Conservation (phyloP, 30 jellyfish, hydroid and myxozoan species). For the Turritopsis dohrnii region DNA sequence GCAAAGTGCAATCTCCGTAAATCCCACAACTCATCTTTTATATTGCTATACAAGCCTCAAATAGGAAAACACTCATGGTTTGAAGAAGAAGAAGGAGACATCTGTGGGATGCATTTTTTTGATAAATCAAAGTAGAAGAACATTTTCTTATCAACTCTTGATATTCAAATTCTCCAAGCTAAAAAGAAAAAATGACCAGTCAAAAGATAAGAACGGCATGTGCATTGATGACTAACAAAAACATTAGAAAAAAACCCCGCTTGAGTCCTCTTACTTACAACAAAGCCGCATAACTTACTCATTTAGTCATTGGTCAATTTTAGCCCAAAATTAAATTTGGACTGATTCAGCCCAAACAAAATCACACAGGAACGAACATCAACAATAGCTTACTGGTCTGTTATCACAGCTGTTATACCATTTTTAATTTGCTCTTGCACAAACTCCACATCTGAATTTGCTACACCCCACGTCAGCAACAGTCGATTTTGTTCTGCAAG, state of each 20-base stretch:
- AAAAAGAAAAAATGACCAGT: background rate
- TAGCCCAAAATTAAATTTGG: too few species aligned
- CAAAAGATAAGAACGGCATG: background rate
- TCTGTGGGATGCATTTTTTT: background rate
- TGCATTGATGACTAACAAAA: too few species aligned
- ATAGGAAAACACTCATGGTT: too few species aligned
- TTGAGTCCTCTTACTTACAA: too few species aligned
- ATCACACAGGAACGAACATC: background rate
- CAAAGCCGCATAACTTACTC: too few species aligned
- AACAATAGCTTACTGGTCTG: slow-evolving; percentile 32
- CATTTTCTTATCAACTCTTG: background rate
- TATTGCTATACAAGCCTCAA: too few species aligned
- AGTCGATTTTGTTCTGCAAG: slow-evolving; percentile 17
- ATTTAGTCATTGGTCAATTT: too few species aligned
- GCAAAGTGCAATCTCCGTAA: too few species aligned
- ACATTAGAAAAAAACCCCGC: too few species aligned
- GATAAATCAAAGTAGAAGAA: background rate
- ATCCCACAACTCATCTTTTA: too few species aligned
- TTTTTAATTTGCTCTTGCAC: slow-evolving; percentile 27
- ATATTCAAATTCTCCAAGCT: background rate
- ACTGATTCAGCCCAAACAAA: background rate
- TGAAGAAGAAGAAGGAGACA: too few species aligned
- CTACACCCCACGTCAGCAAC: slow-evolving; percentile 66
- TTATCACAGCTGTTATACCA: slow-evolving; percentile 41
- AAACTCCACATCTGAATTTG: slow-evolving; percentile 28